A percentile compares a stretch with the other conserved stretches of the same genome.
These are phyloP conservation scores for Drosophila anceps DNA, from an alignment of 2,888 invertebrate genomes.

Conservation along the genomic window DNA sequence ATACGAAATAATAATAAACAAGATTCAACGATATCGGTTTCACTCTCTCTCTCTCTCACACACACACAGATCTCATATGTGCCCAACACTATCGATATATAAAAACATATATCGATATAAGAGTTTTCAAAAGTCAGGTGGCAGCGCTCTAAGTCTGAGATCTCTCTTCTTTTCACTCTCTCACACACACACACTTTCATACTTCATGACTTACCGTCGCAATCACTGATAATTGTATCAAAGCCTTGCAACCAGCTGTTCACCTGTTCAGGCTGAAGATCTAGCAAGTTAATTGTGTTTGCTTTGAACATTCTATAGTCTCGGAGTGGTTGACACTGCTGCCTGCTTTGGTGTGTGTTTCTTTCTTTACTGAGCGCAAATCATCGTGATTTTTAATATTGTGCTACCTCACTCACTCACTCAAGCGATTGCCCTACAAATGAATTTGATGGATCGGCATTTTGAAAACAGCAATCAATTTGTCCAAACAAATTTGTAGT, in stretches of 20 bases:
- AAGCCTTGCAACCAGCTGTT: constrained; percentile 89
- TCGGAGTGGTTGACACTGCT: constrained; percentile 27
- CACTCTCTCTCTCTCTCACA: not conserved
- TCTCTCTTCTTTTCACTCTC: not conserved
- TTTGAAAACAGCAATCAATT: constrained; percentile 20
- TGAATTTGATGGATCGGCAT: constrained; percentile 12
- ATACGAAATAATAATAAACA: too few species aligned
- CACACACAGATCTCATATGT: not conserved
- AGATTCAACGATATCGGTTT: too few species aligned
- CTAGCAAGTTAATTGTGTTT: constrained; percentile 86
- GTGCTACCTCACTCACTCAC: constrained; percentile 29
- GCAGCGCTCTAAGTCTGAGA: constrained; percentile 14
- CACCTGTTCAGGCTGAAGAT: constrained; percentile 87
- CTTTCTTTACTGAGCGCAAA: constrained; percentile 32
- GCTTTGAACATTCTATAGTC: constrained; percentile 79
- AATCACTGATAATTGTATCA: constrained; percentile 93
- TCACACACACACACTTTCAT: not conserved
- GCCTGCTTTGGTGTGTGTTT: constrained; percentile 17
- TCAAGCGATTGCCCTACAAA: constrained; percentile 36
- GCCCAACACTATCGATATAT: not conserved
- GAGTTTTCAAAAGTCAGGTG: constrained; percentile 8
- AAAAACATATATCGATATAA: constrained; percentile 17
- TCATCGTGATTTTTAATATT: constrained; percentile 34
- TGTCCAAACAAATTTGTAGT: constrained; percentile 31
- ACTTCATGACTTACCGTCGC: constrained; percentile 89